Conservation (phyloP, 1,140 invertebrate genomes). For the Panagrolaimus sp. region DNA sequence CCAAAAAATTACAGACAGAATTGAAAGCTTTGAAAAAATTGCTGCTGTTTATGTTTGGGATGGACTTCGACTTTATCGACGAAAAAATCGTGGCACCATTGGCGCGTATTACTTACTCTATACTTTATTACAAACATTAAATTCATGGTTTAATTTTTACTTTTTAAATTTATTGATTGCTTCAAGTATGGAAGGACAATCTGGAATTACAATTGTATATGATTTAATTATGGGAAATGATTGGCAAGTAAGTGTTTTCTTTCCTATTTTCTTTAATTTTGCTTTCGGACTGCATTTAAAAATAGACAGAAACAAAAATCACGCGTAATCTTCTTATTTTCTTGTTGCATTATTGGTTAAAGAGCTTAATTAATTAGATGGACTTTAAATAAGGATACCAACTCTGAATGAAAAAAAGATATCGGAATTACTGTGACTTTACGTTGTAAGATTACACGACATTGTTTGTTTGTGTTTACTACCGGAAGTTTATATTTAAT, state of each 20-base stretch:
- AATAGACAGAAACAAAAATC: too few species aligned
- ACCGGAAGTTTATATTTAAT: too few species aligned
- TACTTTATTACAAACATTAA: slow-evolving; percentile 45
- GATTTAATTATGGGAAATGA: slow-evolving; percentile 46
- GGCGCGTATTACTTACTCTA: slow-evolving; percentile 48
- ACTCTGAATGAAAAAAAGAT: too few species aligned
- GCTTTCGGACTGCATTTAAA: too few species aligned
- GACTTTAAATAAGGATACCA: too few species aligned
- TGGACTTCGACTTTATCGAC: slow-evolving; percentile 44
- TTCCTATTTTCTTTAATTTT: too few species aligned
- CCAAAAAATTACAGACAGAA: slow-evolving; percentile 30
- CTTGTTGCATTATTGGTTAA: too few species aligned
- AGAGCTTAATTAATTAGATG: too few species aligned
- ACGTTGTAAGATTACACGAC: too few species aligned
- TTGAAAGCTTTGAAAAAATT: slow-evolving; percentile 47
- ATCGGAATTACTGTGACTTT: too few species aligned
- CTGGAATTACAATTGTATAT: slow-evolving; percentile 42
- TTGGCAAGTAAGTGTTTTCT: slow-evolving; percentile 44
- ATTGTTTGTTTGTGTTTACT: too few species aligned
- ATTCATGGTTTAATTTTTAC: slow-evolving; percentile 46
- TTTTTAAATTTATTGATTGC: slow-evolving; percentile 50
- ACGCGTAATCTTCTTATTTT: too few species aligned
- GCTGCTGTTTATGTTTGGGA: slow-evolving; percentile 55
- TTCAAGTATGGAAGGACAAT: slow-evolving; percentile 48
- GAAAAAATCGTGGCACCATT: slow-evolving; percentile 43